A percentile compares a stretch with the other conserved stretches of the same genome.
Evolutionary conservation across 1,140 invertebrate genomes (phyloP).

Genomic region (Adoxophyes honmai): DNA sequence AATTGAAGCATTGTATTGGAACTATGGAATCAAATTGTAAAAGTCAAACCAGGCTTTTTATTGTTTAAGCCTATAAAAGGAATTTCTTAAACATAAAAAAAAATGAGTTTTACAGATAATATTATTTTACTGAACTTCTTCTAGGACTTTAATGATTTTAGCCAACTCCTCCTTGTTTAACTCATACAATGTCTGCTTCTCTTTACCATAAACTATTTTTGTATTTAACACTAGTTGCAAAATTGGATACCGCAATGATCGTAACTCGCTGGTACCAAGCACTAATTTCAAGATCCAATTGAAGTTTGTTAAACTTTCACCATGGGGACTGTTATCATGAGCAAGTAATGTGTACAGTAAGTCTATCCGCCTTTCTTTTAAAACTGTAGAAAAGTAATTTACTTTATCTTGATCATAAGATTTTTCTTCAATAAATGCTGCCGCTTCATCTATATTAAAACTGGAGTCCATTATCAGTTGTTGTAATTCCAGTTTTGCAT

Average conservation of each 20-base stretch:
- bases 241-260: slow-evolving; percentile 52
- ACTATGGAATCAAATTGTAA: too few relatives aligned
- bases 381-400: slow-evolving; percentile 24
- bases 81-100: too few relatives aligned
- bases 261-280: slow-evolving; percentile 56
- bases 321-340: slow-evolving; percentile 45
- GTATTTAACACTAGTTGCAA: slow-evolving; percentile 44
- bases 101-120: too few relatives aligned
- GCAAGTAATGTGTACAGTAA: slow-evolving; percentile 43
- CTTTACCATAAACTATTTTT: slow-evolving; percentile 28
- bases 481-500: slow-evolving; percentile 35
- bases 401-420: slow-evolving; percentile 35
- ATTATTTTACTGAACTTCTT: slow-evolving; percentile 22
- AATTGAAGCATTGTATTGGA: too few relatives aligned
- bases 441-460: slow-evolving; percentile 31
- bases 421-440: slow-evolving; percentile 24
- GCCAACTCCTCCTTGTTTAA: slow-evolving; percentile 47
- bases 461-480: slow-evolving; percentile 33
- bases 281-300: slow-evolving; percentile 60
- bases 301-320: slow-evolving; percentile 47
- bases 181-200: slow-evolving; percentile 42
- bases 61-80: too few relatives aligned
- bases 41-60: too few relatives aligned
- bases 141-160: slow-evolving; percentile 46
- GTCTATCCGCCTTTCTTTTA: slow-evolving; percentile 39